A percentile compares a stretch with the other conserved stretches of the same genome.
Evolutionary conservation across 2,113 vertebrate genomes (phyloP).

Genomic region (Grammomys dolichurus): DNA sequence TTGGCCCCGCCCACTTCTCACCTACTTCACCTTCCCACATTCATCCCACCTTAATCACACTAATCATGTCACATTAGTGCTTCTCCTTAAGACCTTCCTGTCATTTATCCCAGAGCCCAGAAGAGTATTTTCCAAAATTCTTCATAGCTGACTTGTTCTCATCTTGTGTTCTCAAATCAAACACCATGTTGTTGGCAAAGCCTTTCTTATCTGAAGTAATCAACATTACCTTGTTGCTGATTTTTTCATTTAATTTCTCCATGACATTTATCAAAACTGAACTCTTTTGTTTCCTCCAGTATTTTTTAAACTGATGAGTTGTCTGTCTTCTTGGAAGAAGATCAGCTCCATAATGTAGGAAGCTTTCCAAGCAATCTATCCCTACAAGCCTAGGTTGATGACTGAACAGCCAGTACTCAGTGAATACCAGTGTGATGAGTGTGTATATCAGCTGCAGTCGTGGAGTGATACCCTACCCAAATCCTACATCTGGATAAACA

Average conservation of each 20-base stretch:
- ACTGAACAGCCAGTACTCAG: not conserved
- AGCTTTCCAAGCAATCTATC: not conserved
- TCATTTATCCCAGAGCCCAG: not conserved
- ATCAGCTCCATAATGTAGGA: not conserved
- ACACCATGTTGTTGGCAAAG: not conserved
- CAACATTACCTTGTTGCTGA: not conserved
- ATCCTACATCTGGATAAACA: not conserved
- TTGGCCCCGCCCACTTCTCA: not conserved
- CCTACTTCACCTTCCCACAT: not conserved
- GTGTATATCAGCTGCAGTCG: not conserved
- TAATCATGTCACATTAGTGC: not conserved
- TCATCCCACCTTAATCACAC: not conserved
- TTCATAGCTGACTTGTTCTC: not conserved
- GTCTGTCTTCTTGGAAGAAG: constrained; percentile 11
- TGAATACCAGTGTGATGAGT: not conserved
- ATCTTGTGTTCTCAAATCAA: not conserved
- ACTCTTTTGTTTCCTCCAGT: not conserved
- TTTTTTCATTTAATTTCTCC: not conserved
- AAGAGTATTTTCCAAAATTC: not conserved
- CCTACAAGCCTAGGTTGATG: not conserved
- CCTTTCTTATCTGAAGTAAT: not conserved
- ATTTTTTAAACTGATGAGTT: not conserved
- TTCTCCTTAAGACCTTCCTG: not conserved
- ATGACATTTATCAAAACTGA: not conserved
- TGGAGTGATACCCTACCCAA: not conserved